These are phyloP conservation scores for Spongilla lacustris DNA, from an alignment of 37 sponge, comb jelly and placozoan genomes.

Conservation along the genomic window DNA sequence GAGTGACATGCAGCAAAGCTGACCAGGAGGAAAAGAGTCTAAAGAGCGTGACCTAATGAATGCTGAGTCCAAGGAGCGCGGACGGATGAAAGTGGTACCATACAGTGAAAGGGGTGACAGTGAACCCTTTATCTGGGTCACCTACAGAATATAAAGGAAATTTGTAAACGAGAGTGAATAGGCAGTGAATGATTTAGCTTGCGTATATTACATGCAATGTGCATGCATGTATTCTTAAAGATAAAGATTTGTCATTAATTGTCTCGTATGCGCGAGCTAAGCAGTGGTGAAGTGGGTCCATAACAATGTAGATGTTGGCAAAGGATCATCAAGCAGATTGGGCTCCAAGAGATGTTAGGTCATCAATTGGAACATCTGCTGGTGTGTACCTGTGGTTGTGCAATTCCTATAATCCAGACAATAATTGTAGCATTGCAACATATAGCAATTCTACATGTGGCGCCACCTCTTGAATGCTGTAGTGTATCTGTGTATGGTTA, in stretches of 20 bases:
- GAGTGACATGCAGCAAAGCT: slow-evolving; percentile 25
- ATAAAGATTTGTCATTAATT: background rate
- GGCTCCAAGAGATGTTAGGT: too few species aligned
- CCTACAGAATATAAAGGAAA: background rate
- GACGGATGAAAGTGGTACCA: background rate
- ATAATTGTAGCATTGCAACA: too few species aligned
- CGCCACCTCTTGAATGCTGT: too few species aligned
- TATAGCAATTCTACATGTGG: too few species aligned
- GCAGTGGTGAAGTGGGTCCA: background rate
- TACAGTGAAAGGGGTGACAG: too few species aligned
- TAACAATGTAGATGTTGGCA: too few species aligned
- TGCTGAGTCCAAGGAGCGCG: background rate
- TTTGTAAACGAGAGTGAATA: background rate
- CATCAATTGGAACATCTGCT: too few species aligned
- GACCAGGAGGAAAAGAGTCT: background rate
- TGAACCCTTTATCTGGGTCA: background rate
- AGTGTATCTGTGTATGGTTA: too few species aligned
- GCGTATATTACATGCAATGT: background rate
- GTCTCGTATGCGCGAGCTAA: background rate
- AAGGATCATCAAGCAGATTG: too few species aligned
- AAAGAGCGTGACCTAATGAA: background rate
- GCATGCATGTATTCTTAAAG: background rate
- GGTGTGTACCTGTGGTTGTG: too few species aligned
- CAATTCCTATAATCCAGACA: too few species aligned
- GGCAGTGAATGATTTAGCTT: background rate